Base-by-base conservation (phyloP, 2,797 vertebrate species). In the Alosa sapidissima region DNA sequence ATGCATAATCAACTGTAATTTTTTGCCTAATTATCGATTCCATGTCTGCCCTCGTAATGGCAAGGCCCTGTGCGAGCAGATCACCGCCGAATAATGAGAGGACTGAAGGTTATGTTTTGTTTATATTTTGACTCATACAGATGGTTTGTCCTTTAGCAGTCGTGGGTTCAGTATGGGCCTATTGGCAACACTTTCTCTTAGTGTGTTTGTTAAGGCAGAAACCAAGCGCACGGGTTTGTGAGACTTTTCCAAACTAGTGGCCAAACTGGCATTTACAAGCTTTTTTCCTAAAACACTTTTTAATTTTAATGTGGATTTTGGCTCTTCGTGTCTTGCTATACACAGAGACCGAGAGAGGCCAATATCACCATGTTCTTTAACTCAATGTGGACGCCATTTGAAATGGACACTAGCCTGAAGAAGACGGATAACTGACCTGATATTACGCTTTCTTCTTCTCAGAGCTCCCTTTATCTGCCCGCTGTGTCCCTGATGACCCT, bases 291-390 rank as follows among this genome's bases (percentile, higher is more conserved):
- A 78, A 78, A 45, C 5, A 36, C 16, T 45, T 78, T 28, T 78
- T 78, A 78, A 45, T 78, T 78, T 78, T 45, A 21, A 78, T 78
- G 72, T 78, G 72, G 72, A 78, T 47, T 45, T 78, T 78, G 72
- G 36, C 72, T 78, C 16, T 47, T 78, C 47, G 6, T 78, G 16
- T 7, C 54, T 3, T 10, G 2, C 54, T 55, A 9, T 78, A 78
- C 72, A 47, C 13, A 47, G 16, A 45, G 41, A 78, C 54, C 16
- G 19, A 45, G 72, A 47, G 72, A 47, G 72, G 16, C 72, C 41
- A 45, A 45, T 78, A n/a, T 28, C 16, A 78, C 16, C 72, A 21
- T 21, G 19, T 47, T 36, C 65, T 36, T 47, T 47, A 78, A 78
- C 14, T 21, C 16, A 13, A 5, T 13, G 13, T 75, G 33, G 14